Conservation (phyloP, 2,888 invertebrate species). For the Endomychus coccineus region DNA sequence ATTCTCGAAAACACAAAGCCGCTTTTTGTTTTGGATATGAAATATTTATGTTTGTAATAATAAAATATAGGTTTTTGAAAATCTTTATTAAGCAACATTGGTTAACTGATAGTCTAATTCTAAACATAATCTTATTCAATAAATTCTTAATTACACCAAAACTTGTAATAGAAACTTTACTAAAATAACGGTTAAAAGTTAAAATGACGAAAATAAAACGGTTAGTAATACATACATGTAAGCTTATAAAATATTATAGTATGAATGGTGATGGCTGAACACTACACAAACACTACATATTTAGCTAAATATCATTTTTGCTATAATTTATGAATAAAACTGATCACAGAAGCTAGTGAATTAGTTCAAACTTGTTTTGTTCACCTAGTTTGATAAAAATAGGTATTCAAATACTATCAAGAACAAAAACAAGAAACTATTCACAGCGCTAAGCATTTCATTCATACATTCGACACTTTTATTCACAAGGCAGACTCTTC, state of each 20-base stretch:
- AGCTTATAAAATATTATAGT: no score
- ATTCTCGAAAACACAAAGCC: no score
- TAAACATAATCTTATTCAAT: constrained; percentile 10
- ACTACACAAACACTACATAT: constrained; percentile 13
- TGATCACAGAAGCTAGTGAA: constrained; percentile 16
- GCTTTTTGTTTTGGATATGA: no score
- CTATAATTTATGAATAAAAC: constrained; percentile 9
- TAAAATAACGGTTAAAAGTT: no score
- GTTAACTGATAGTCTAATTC: constrained; percentile 9
- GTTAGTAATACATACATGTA: no score
- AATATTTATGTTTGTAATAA: no score
- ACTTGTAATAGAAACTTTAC: no score
- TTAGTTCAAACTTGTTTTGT: constrained; percentile 11
- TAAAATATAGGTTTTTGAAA: constrained; percentile 7
- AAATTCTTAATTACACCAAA: no score
- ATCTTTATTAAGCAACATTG: constrained; percentile 14
- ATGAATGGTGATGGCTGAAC: constrained; percentile 11
- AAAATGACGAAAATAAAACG: no score
- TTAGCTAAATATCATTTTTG: constrained; percentile 7
- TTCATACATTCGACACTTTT: constrained; percentile 10
- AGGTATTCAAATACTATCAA: constrained; percentile 7
- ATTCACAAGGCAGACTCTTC: constrained; percentile 14
- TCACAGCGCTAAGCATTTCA: constrained; percentile 14
- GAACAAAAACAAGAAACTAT: constrained; percentile 12
- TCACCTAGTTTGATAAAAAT: constrained; percentile 7